Evolutionary conservation across 2,888 invertebrate genomes (phyloP), one percentile per base, ranked within the genome.

Genomic region (Hybos culiciformis): DNA sequence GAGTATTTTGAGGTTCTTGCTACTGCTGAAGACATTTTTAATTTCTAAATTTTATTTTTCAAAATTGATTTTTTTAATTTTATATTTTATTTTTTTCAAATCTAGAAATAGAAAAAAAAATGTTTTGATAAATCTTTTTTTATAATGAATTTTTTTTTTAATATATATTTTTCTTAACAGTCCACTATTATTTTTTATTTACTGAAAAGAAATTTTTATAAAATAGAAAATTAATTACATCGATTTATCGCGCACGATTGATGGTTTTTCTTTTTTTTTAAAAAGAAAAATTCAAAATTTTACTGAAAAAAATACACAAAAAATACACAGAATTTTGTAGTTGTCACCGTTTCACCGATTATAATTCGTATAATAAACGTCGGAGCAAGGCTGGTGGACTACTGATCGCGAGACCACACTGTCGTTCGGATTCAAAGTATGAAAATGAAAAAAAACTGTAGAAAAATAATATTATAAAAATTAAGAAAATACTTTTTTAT

Each of bases 1-100:
- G 82, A 79, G 75, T 91, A 91, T 73, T 87, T 90, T 68, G 87
- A 85, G 66, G 82, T 75, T 74, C 87, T 87, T 69, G 81, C 77
- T 61, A 79, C 70, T 70, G 78, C 73, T 69, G 79, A 78, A 72
- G 80, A 78, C 73, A 77, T 78, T 74, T 75, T 70, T 48, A 33
- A 49, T 49, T 52, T 50, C 52, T 56, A 45, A 43, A 43, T 44
- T 47, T 50, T 43, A 39, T 31, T 42, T 44, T 47, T 39, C 26
- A 39, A 36, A 41, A 42, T 31, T 43, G 17, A 36, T 37, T 44
- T 45, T 42, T 43, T 46, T 50, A 26, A 29, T 29, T n/a, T 29
- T 29, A n/a, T 29, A n/a, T 29, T 29, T 29, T 12, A 29, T 12
- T 29, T 29, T 5, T n/a, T n/a, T 26, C 12, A 29, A 12, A 29